Percentiles rank a stretch among this genome's conserved stretches.
Evolutionary conservation across 2,888 invertebrate species (phyloP).

Genomic region (Operophtera brumata): DNA sequence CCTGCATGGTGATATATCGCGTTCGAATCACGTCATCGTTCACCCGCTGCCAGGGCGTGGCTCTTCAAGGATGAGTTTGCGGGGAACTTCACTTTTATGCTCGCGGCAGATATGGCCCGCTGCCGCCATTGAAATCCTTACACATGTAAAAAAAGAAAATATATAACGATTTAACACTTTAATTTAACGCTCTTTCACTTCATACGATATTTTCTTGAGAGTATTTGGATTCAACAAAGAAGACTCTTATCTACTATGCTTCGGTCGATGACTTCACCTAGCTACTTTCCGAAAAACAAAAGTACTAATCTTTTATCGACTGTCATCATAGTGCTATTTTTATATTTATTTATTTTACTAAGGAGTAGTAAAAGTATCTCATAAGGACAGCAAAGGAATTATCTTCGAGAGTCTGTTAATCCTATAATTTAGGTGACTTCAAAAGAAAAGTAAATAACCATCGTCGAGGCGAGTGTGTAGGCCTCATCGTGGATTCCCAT

Average conservation of each 20-base stretch:
- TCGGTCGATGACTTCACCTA: neutral
- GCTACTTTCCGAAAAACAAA: neutral
- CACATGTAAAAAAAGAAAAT: slow-evolving; percentile 31
- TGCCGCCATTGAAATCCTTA: slow-evolving; percentile 39
- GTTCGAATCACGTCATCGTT: slow-evolving; percentile 73
- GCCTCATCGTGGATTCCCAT: no score
- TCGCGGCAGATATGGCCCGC: slow-evolving; percentile 45
- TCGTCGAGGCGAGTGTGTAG: no score
- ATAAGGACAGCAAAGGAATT: no score
- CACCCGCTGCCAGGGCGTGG: slow-evolving; percentile 61
- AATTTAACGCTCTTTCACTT: slow-evolving; percentile 13
- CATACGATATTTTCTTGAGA: slow-evolving; percentile 1
- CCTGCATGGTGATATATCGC: slow-evolving; percentile 71
- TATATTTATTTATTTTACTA: no score
- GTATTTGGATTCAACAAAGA: neutral
- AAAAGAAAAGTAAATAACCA: no score
- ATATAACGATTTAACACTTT: slow-evolving; percentile 29
- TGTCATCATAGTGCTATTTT: no score
- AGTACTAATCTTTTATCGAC: no score
- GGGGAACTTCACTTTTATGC: slow-evolving; percentile 50
- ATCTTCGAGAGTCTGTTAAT: no score
- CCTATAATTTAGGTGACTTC: no score
- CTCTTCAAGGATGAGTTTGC: slow-evolving; percentile 56
- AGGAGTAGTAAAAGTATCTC: no score
- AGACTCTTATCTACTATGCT: neutral